These are phyloP conservation scores for Caenorhabditis doughertyi DNA, from an alignment of 2,888 invertebrate genomes.

Conservation along the genomic window DNA sequence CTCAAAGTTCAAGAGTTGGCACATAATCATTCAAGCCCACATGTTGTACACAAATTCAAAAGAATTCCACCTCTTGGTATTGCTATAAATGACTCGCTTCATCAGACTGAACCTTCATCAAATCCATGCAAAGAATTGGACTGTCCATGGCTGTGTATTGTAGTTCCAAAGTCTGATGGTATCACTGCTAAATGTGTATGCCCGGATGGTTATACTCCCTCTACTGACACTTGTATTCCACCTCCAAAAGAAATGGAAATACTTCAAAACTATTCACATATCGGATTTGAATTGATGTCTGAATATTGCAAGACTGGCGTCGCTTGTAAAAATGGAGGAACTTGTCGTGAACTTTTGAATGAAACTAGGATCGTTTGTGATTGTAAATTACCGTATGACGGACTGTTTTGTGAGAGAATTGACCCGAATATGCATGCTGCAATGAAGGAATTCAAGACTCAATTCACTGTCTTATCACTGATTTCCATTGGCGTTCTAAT, in stretches of 20 bases:
- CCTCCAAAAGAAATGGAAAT: slow-evolving; percentile 33
- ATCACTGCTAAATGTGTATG: slow-evolving; percentile 62
- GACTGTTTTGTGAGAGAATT: slow-evolving; percentile 54
- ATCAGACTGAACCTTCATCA: slow-evolving; percentile 52
- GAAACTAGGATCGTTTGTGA: slow-evolving; percentile 55
- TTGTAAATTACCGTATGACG: slow-evolving; percentile 56
- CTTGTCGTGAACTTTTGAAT: slow-evolving; percentile 50
- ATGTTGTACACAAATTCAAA: slow-evolving; percentile 68
- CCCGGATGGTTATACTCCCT: slow-evolving; percentile 64
- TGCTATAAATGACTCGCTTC: slow-evolving; percentile 72
- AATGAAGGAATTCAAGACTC: slow-evolving; percentile 27
- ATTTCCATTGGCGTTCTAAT: slow-evolving; percentile 44
- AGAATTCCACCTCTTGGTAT: slow-evolving; percentile 72
- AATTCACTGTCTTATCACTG: slow-evolving; percentile 16
- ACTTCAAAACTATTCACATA: slow-evolving; percentile 28
- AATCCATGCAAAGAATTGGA: slow-evolving; percentile 62
- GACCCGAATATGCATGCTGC: slow-evolving; percentile 50
- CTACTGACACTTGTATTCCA: slow-evolving; percentile 47
- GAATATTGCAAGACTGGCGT: slow-evolving; percentile 59
- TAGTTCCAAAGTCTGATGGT: slow-evolving; percentile 31
- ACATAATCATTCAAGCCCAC: slow-evolving; percentile 63
- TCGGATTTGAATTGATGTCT: slow-evolving; percentile 58
- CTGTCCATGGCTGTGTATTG: slow-evolving; percentile 65
- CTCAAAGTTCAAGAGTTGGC: slow-evolving; percentile 68
- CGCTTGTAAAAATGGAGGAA: slow-evolving; percentile 62